Evolutionary conservation across 2,888 invertebrate genomes (phyloP).

Genomic region (Nineta flava): DNA sequence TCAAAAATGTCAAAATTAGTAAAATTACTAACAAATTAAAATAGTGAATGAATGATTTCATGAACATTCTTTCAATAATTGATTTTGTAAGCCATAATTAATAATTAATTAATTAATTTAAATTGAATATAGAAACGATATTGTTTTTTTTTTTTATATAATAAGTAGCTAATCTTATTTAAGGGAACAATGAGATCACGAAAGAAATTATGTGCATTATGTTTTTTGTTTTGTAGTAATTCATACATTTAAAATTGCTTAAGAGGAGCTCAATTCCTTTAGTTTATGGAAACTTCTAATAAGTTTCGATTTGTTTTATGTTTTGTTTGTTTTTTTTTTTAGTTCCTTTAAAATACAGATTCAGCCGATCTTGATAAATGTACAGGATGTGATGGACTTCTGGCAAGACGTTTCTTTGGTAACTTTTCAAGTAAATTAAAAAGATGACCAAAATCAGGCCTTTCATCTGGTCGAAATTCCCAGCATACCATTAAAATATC

Average conservation of each 20-base stretch:
- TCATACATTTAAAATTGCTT: not conserved
- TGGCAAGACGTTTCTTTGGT: constrained; percentile 87
- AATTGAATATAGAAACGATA: too few species aligned
- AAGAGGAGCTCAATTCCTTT: not conserved
- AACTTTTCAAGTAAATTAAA: constrained; percentile 70
- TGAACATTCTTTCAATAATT: too few species aligned
- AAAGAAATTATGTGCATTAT: not conserved
- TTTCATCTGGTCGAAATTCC: constrained; percentile 70
- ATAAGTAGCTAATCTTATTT: not conserved
- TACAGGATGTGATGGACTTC: constrained; percentile 96
- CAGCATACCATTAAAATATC: constrained; percentile 95
- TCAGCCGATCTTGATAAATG: constrained; percentile 92
- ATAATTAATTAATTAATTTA: too few species aligned
- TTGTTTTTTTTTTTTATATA: too few species aligned
- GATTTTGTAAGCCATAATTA: too few species aligned
- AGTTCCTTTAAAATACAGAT: constrained; percentile 60
- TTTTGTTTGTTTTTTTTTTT: too few species aligned
- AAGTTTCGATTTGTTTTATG: too few species aligned
- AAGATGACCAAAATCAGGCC: constrained; percentile 83
- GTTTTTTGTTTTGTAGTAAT: too few species aligned
- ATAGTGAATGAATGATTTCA: too few species aligned
- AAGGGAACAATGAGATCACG: not conserved
- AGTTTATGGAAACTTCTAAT: not conserved
- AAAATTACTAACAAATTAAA: too few species aligned
- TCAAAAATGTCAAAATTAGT: too few species aligned